Base-by-base conservation (phyloP, 2,797 vertebrate genomes). In the Chanos chanos region DNA sequence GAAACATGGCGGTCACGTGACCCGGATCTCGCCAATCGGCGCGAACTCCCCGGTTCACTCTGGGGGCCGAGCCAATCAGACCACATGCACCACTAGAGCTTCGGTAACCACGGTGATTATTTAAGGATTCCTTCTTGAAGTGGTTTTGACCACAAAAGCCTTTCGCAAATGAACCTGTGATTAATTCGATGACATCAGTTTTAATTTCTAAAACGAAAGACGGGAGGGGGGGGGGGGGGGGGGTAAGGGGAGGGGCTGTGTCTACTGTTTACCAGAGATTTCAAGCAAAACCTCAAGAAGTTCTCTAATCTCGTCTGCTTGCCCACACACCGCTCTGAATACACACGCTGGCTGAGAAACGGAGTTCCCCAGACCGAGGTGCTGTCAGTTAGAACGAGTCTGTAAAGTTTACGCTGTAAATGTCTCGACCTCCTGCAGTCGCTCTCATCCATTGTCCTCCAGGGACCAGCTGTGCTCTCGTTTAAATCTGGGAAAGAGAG, bases 381-480 rank as follows among this genome's bases (percentile, higher is more conserved):
- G 41, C 69, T 74, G 61, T 48, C 43, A 57, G 74, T 78, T 39
- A 51, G 60, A 40, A 66, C 45, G 34, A 25, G 49, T 30, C 59
- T 30, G 50, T 25, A 54, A 51, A 64, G 66, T 77, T 79, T 61
- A 70, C 31, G 31, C 52, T 58, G 43, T 28, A 59, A 67, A 74
- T 48, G 66, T 52, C 43, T 22, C 19, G 52, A 74, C 56, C 68
- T 69, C 27, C 7, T 31, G 16, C 16, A 43, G 39, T 12, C 8
- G 2, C 25, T 66, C 73, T 71, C 27, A 47, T 63, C 64, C 64
- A 59, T 52, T 39, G 66, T 72, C 68, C 47, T 64, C 70, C 40
- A 10, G 15, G 73, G 68, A 66, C 55, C 79, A 81, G 78, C 74
- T 81, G 76, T 75, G 77, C 73, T 72, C 68, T 77, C 66, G 62